Evolutionary conservation across 2,113 vertebrate genomes (phyloP).

Genomic region (Conger conger): DNA sequence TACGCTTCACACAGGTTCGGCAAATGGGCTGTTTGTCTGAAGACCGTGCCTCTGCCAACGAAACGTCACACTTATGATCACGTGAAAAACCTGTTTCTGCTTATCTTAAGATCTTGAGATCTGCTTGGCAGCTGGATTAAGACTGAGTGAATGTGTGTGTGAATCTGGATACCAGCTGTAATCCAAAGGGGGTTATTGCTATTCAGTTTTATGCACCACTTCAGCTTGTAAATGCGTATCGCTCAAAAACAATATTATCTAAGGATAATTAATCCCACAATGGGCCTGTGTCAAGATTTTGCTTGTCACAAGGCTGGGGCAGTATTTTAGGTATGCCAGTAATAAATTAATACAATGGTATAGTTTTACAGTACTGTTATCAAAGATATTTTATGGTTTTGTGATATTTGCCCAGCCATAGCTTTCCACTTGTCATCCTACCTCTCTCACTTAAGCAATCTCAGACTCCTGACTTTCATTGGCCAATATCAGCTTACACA

Average conservation of each 20-base stretch:
- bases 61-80: no score
- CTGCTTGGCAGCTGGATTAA: not conserved
- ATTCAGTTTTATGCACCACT: no score
- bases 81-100: not conserved
- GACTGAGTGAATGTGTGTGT: not conserved
- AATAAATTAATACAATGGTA: no score
- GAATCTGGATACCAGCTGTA: not conserved
- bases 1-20: not conserved
- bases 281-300: no score
- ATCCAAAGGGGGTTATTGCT: not conserved
- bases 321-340: no score
- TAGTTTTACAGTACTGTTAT: no score
- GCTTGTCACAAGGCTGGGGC: not conserved
- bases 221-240: not conserved
- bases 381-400: no score
- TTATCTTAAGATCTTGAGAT: not conserved
- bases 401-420: not conserved
- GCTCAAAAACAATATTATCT: not conserved
- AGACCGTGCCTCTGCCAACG: no score
- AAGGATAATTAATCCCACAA: no score
- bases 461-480: not conserved
- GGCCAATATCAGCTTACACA: not conserved
- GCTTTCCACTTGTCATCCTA: not conserved
- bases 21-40: no score
- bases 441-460: not conserved